These are phyloP conservation scores for Mus minutoides DNA, from an alignment of 2,797 vertebrate species.

Conservation along the genomic window DNA sequence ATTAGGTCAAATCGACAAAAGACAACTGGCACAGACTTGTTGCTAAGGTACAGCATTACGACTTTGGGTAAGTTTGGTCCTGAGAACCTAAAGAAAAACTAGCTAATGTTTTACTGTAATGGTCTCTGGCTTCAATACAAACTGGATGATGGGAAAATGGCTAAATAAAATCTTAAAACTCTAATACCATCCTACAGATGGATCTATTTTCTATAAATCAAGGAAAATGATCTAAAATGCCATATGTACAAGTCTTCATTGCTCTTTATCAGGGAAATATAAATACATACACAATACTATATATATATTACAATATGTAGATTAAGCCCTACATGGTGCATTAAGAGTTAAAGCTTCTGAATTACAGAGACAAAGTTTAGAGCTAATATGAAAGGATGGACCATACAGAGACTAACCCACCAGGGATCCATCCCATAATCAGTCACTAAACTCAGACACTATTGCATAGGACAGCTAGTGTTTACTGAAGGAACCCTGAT, in stretches of 20 bases:
- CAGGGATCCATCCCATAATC: no score
- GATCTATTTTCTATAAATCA: background rate
- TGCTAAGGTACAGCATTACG: background rate
- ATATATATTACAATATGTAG: background rate
- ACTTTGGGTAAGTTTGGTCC: background rate
- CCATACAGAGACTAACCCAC: no score
- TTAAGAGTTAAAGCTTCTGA: background rate
- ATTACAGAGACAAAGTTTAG: no score
- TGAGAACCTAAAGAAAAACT: background rate
- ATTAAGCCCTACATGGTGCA: background rate
- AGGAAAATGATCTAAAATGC: background rate
- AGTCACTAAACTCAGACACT: no score
- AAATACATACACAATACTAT: no score
- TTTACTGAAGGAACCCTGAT: no score
- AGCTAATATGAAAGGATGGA: no score
- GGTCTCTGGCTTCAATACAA: background rate
- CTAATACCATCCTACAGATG: background rate
- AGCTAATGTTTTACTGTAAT: background rate
- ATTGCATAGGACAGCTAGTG: no score
- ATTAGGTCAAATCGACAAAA: background rate
- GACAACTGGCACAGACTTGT: background rate
- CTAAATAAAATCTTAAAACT: background rate
- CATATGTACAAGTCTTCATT: background rate
- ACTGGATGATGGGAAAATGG: background rate
- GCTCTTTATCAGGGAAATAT: background rate